A percentile compares a stretch with the other conserved stretches of the same genome.
phyloP scores from a whole-genome alignment of 2,113 vertebrate genomes.

The Chiloscyllium plagiosum region DNA sequence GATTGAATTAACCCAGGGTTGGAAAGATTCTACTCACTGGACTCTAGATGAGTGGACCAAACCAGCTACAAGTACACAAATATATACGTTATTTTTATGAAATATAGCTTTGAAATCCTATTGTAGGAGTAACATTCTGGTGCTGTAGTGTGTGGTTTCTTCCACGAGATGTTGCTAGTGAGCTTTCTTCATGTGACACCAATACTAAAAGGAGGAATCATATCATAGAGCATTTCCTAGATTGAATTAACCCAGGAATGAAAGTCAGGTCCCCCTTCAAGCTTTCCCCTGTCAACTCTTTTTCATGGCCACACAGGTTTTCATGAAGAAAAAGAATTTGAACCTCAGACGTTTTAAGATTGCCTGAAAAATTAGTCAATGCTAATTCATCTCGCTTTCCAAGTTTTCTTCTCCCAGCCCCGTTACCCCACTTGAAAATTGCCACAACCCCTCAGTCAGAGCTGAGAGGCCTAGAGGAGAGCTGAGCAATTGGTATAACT shows the following conservation, averaged over 20 bases:
- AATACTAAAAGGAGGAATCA: not conserved
- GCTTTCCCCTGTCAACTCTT: not conserved
- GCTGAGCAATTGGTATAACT: too few relatives aligned
- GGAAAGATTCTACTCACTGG: not conserved
- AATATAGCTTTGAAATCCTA: not conserved
- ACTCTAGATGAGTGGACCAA: not conserved
- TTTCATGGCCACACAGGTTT: not conserved
- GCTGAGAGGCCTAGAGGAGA: too few relatives aligned
- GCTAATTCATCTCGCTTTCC: not conserved
- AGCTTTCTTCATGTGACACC: not conserved
- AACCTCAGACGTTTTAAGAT: not conserved
- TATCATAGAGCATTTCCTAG: not conserved
- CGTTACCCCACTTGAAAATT: too few relatives aligned
- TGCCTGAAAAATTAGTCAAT: not conserved
- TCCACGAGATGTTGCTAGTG: conserved; percentile 2
- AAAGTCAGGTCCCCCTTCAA: not conserved
- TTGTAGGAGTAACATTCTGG: not conserved
- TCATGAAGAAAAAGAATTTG: not conserved
- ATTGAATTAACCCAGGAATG: not conserved
- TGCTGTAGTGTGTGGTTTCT: not conserved
- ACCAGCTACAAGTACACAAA: not conserved
- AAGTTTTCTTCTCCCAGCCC: too few relatives aligned
- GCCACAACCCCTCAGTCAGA: too few relatives aligned
- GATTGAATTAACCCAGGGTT: not conserved
- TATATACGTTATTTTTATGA: not conserved